Evolutionary conservation across 1,140 invertebrate genomes (phyloP), one percentile per base, ranked within the genome.

Genomic region (Pararge aegeria): DNA sequence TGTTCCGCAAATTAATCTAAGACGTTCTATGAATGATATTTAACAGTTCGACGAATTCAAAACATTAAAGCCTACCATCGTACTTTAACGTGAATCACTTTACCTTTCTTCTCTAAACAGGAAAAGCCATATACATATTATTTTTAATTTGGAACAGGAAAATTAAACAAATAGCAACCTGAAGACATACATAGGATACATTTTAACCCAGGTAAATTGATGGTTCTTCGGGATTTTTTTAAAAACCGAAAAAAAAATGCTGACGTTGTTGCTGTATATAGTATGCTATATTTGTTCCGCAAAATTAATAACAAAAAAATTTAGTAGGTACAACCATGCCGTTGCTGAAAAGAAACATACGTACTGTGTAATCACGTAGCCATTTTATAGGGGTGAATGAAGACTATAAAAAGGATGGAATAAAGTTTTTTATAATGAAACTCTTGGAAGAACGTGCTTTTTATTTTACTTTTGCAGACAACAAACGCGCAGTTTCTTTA

Each of bases 1-100:
- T 50, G 69, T 65, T 71, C 61, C 53, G 63, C 62, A 69, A 67
- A 74, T 77, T 74, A 74, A 77, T 77, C 68, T 65, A 68, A 70
- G 60, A 57, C 55, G 38, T 61, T 66, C 63, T 70, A 73, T 71
- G 66, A 73, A 65, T 54, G 66, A 57, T 48, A 60, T 68, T 75
- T 70, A 50, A 65, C 54, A 54, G 60, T 71, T 73, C 64, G 61
- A 46, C 55, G 68, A 65, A 75, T 62, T 64, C 52, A 42, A 64
- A 53, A 54, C 50, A 53, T 55, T 44, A 52, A n/a, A 20, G 50
- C 40, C 44, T 51, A 46, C 62, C 21, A 62, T 60, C 57, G 59
- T n/a, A n/a, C n/a, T 59, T 63, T 60, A 13, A 56, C 19, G 55
- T 74, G 68, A 74, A 66, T 74, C 71, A 74, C 54, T 38, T 38